Conservation (phyloP, 53 echinoderm and acorn worm species). For the Henricia sp. region DNA sequence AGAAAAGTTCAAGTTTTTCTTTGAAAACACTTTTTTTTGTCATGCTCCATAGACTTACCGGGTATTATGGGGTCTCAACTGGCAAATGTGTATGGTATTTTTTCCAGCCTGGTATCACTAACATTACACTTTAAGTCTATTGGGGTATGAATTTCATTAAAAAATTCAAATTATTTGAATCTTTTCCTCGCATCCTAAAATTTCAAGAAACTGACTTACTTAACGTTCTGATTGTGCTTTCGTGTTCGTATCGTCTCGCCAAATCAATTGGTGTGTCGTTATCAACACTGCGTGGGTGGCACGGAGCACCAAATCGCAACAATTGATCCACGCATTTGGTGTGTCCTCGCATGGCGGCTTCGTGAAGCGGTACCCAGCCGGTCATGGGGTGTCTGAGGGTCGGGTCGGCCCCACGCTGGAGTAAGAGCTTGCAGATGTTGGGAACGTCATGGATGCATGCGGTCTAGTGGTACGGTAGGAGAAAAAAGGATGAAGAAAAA, state of each 20-base stretch:
- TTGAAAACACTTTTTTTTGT: too few species aligned
- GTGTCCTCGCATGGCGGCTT: constrained; percentile 88
- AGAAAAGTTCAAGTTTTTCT: too few species aligned
- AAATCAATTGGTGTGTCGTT: constrained; percentile 93
- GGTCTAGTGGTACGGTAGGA: constrained; percentile 43
- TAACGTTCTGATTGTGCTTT: constrained; percentile 58
- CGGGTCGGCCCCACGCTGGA: constrained; percentile 82
- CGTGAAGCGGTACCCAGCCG: constrained; percentile 97
- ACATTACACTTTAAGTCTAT: too few species aligned
- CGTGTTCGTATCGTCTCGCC: constrained; percentile 79
- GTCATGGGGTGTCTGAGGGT: constrained; percentile 94
- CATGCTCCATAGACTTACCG: too few species aligned
- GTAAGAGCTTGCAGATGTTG: constrained; percentile 71
- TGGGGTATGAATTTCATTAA: too few species aligned
- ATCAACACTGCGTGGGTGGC: constrained; percentile 87
- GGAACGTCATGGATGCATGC: constrained; percentile 82
- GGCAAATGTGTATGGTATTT: too few species aligned
- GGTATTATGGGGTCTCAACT: too few species aligned
- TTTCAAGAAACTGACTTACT: constrained; percentile 73
- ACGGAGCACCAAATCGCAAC: constrained; percentile 76
- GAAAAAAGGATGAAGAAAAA: too few species aligned
- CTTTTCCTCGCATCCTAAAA: too few species aligned
- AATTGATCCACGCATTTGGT: constrained; percentile 80
- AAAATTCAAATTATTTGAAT: too few species aligned
- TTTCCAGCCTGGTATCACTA: too few species aligned